Evolutionary conservation across 2,797 vertebrate species (phyloP), one percentile per base, ranked within the genome.

Genomic region (Hoplostethus mediterraneus): DNA sequence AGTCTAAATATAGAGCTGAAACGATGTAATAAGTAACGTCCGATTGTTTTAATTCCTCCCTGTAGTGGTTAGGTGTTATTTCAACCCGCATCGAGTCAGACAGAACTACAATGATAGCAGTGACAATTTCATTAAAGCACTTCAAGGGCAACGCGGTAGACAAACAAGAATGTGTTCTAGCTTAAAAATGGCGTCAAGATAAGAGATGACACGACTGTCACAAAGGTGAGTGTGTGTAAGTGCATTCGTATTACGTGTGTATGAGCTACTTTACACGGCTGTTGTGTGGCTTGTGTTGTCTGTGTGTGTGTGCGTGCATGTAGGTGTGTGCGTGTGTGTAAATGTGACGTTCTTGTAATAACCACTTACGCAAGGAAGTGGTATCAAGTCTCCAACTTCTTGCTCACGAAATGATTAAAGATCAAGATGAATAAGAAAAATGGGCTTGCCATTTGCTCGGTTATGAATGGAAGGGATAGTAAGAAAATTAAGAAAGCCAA

Each of bases 331-430:
- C 17, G 14, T n/a, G 13, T 48, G n/a, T 5, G 47, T 16, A 16
- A 48, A 16, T n/a, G 6, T 17, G 47, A 44, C 1, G n/a, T 8
- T 48, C n/a, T 16, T 6, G 14, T 1, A 48, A 17, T 17, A 16
- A 48, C 4, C 13, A 47, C 45, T 47, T 47, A n/a, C 3, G 42
- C 13, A 12, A 42, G 40, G 40, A 42, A 12, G 11, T 2, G 4
- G 12, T 44, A 0, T 44, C 42, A 14, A 42, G 58, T 30, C 54
- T 63, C n/a, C 30, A 65, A 49, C 13, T 30, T 63, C 63, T 21
- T 49, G 47, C 28, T 6, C 45, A 3, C 16, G 62, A 28, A 71
- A 68, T 71, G n/a, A 71, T 72, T 17, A 51, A 53, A 77, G 75
- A 62, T 71, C 54, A 80, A 76, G 25, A 21, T 30, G 49, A 75